Evolutionary conservation across 2,888 invertebrate genomes (phyloP), one percentile per base, ranked within the genome.

Genomic region (Tholera decimalis): DNA sequence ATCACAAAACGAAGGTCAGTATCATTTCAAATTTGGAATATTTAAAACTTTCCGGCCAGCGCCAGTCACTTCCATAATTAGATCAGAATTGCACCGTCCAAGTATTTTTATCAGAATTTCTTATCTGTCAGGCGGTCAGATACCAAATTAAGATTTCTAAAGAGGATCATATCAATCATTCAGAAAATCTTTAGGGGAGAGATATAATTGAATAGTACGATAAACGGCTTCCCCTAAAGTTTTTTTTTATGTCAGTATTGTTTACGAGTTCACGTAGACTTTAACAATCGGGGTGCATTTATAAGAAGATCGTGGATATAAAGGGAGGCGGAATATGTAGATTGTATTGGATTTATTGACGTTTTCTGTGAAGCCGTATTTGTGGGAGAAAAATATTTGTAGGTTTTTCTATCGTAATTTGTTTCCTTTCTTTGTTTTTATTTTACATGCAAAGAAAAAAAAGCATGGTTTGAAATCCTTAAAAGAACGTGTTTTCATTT

Each of bases 241-340:
- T 59, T 72, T 33, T 59, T 66, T 64, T 64, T 68, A 73, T 73
- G 56, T 39, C 33, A 22, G 47, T 51, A 57, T 63, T 73, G 56
- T 70, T 77, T 77, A 77, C 50, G 60, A 50, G 24, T 69, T 56
- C 57, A 37, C 57, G 74, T 43, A 62, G 37, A 51, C 15, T 67
- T 62, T 62, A 77, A 65, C 66, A 65, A 58, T 66, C 20, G 78
- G 77, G 77, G 77, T 77, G 77, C 77, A 77, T 77, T 61, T 66
- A 37, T 74, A 77, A 77, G 15, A 3, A 73, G 70, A 15, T 46
- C 24, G 35, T 22, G 30, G 24, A 49, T 33, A 13, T 4, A 18
- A 18, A 26, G 15, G 20, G 33, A 13, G 15, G 39, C 47, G 35
- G 49, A 49, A 6, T 66, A 71, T 76, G 61, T 30, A 65, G 58